Conservation (phyloP, 1,140 invertebrate species). For the Lepidostoma basale region DNA sequence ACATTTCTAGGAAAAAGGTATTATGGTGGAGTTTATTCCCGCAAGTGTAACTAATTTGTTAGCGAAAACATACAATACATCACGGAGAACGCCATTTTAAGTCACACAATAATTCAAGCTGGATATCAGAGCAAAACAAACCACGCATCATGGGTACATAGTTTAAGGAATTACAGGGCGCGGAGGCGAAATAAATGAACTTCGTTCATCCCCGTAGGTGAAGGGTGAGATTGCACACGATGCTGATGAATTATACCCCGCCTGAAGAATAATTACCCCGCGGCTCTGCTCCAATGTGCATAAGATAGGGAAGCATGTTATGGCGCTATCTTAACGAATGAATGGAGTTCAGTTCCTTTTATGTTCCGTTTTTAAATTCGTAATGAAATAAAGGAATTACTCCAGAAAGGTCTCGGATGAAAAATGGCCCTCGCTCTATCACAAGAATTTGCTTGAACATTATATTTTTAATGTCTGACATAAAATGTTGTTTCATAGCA, state of each 20-base stretch:
- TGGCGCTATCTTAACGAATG: too few relatives aligned
- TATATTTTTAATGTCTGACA: too few relatives aligned
- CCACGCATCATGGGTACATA: conserved; percentile 13
- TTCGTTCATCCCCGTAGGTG: neutral
- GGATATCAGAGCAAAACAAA: conserved; percentile 14
- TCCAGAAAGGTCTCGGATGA: too few relatives aligned
- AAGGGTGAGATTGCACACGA: conserved; percentile 25
- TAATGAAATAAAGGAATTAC: too few relatives aligned
- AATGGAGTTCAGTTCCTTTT: too few relatives aligned
- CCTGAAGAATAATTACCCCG: conserved; percentile 19
- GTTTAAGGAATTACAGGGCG: conserved; percentile 19
- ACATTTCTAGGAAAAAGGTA: too few relatives aligned
- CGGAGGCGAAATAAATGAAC: conserved; percentile 19
- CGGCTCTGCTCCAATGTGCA: conserved; percentile 10
- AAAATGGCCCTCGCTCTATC: too few relatives aligned
- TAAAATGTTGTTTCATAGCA: too few relatives aligned
- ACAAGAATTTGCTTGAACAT: too few relatives aligned
- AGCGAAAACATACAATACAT: neutral
- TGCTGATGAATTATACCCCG: conserved; percentile 9
- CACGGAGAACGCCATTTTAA: neutral
- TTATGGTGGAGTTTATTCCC: neutral
- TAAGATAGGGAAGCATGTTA: neutral
- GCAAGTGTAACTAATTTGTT: neutral
- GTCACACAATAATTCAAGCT: conserved; percentile 7
- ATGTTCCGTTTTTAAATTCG: too few relatives aligned